Evolutionary conservation across 1,140 invertebrate genomes (phyloP).

Genomic region (Hestina assimilis): DNA sequence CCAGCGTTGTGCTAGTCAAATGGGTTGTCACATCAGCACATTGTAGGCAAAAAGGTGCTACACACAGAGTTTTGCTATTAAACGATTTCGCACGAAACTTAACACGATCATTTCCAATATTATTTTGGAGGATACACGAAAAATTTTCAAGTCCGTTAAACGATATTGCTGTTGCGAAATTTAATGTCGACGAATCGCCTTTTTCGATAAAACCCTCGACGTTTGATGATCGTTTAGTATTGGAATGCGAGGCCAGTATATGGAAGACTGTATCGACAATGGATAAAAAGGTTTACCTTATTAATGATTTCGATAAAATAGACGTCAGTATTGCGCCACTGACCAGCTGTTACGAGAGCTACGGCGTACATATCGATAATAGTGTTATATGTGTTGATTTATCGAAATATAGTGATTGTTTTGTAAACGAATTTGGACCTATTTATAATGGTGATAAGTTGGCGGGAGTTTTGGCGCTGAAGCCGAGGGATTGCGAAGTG

Average conservation of each 20-base stretch:
- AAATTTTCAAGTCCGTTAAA: slow-evolving; percentile 40
- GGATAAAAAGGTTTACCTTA: slow-evolving; percentile 56
- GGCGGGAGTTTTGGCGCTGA: slow-evolving; percentile 47
- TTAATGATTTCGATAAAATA: slow-evolving; percentile 57
- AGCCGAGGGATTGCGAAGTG: slow-evolving; percentile 54
- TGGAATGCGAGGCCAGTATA: slow-evolving; percentile 39
- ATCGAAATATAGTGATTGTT: slow-evolving; percentile 51
- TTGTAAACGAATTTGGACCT: slow-evolving; percentile 62
- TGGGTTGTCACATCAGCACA: slow-evolving; percentile 64
- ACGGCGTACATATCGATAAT: slow-evolving; percentile 41
- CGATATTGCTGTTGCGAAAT: slow-evolving; percentile 61
- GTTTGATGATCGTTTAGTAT: slow-evolving; percentile 33
- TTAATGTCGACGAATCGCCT: slow-evolving; percentile 42
- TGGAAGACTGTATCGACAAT: slow-evolving; percentile 66
- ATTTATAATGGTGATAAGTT: slow-evolving; percentile 50
- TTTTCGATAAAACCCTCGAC: slow-evolving; percentile 35
- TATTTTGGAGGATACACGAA: slow-evolving; percentile 58
- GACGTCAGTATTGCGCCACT: slow-evolving; percentile 27
- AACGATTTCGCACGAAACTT: slow-evolving; percentile 49
- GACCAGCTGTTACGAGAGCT: slow-evolving; percentile 43
- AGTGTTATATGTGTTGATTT: slow-evolving; percentile 57
- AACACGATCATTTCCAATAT: slow-evolving; percentile 48
- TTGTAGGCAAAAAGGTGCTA: slow-evolving; percentile 43
- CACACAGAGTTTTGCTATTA: slow-evolving; percentile 46
- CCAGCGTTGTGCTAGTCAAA: slow-evolving; percentile 47